Conservation (phyloP, 2,113 vertebrate genomes). For the Erythrolamprus reginae region DNA sequence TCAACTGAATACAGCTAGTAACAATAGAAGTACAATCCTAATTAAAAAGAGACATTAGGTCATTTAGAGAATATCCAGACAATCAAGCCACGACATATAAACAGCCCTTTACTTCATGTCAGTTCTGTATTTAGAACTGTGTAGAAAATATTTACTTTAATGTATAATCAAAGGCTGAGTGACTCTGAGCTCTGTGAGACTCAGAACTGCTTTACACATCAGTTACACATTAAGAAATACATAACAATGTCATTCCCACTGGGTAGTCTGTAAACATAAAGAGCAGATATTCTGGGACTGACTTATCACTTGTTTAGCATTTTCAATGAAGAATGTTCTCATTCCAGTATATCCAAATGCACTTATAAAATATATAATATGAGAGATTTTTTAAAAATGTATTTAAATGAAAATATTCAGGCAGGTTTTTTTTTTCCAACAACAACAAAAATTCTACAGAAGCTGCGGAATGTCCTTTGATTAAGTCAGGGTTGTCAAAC, state of each 20-base stretch:
- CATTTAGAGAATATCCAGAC: conserved; percentile 9
- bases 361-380: neutral
- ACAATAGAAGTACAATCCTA: neutral
- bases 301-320: neutral
- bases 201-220: neutral
- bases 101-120: neutral
- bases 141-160: neutral
- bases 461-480: neutral
- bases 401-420: neutral
- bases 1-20: neutral
- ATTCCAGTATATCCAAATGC: neutral
- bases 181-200: neutral
- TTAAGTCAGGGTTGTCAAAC: too few species aligned
- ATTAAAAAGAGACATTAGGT: neutral
- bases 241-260: neutral
- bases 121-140: neutral
- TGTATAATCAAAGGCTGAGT: neutral
- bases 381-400: neutral
- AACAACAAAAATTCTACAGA: neutral
- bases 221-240: neutral
- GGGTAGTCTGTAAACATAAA: neutral
- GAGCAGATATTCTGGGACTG: neutral
- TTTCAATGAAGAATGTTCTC: neutral
- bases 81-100: neutral
- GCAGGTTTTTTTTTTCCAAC: neutral